These are phyloP conservation scores for Brachionus calyciflorus DNA, from an alignment of 1,140 invertebrate species.

Conservation along the genomic window DNA sequence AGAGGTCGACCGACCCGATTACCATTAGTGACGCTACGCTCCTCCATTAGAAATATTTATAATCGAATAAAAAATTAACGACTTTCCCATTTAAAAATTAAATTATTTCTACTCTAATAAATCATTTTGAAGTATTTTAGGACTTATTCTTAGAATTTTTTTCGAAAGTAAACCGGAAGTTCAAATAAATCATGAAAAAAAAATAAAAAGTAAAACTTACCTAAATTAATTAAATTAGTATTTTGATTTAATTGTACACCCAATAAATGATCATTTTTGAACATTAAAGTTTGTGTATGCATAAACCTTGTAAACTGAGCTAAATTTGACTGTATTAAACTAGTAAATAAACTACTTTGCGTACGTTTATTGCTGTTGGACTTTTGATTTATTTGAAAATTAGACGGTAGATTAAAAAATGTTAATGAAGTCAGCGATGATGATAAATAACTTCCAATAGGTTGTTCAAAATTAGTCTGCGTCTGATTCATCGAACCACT, in stretches of 20 bases:
- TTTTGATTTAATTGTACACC: neutral
- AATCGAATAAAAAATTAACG: too few species aligned
- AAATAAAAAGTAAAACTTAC: too few species aligned
- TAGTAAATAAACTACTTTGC: neutral
- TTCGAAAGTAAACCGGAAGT: too few species aligned
- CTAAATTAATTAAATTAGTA: conserved; percentile 11
- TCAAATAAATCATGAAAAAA: neutral
- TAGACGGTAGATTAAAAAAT: conserved; percentile 2
- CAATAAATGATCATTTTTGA: neutral
- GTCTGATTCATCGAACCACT: too few species aligned
- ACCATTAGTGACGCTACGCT: too few species aligned
- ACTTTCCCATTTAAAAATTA: too few species aligned
- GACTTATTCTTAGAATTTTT: too few species aligned
- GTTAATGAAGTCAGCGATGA: conserved; percentile 17
- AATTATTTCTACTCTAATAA: too few species aligned
- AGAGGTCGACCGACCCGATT: too few species aligned
- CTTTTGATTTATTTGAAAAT: neutral
- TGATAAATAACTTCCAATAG: neutral
- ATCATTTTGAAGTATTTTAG: too few species aligned
- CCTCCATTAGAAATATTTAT: too few species aligned
- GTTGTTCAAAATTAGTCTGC: neutral
- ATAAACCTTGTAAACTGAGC: conserved; percentile 30
- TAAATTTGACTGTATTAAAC: neutral
- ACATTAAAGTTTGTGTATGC: conserved; percentile 1
- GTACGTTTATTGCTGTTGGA: neutral